These are phyloP conservation scores for Synanthedon vespiformis DNA, from an alignment of 2,888 invertebrate species.

Conservation along the genomic window DNA sequence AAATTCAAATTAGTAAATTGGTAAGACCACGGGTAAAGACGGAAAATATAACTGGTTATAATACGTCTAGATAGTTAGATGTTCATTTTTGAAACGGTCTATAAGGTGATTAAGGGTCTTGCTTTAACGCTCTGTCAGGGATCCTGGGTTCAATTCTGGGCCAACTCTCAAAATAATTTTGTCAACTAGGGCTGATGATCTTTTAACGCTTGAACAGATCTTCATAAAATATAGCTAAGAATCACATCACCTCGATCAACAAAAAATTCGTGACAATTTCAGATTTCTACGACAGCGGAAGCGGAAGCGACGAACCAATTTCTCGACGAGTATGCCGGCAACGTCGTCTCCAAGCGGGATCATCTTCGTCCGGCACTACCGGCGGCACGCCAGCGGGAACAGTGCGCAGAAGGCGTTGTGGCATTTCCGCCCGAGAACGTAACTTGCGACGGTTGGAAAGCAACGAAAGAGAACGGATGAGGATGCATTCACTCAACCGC, in stretches of 20 bases:
- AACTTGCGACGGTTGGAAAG: slow-evolving; percentile 89
- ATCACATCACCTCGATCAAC: too few species aligned
- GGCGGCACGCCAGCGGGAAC: slow-evolving; percentile 31
- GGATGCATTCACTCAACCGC: slow-evolving; percentile 93
- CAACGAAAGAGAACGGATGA: slow-evolving; percentile 90
- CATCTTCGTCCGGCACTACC: slow-evolving; percentile 35
- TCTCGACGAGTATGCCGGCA: slow-evolving; percentile 33
- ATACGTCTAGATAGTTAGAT: too few species aligned
- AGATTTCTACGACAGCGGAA: slow-evolving; percentile 57
- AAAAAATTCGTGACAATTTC: slow-evolving; percentile 10
- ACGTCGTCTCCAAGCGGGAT: slow-evolving; percentile 33
- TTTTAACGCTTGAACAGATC: too few species aligned
- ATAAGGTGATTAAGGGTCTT: too few species aligned
- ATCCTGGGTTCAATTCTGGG: too few species aligned
- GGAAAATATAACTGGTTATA: too few species aligned
- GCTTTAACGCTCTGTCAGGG: too few species aligned
- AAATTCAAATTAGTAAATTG: too few species aligned
- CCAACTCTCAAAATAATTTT: too few species aligned
- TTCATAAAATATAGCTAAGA: too few species aligned
- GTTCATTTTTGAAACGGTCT: not conserved
- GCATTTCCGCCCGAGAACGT: slow-evolving; percentile 85
- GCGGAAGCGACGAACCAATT: slow-evolving; percentile 46
- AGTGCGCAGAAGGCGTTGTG: slow-evolving; percentile 77
- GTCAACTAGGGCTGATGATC: too few species aligned
- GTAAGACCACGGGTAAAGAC: too few species aligned